Percentiles rank a stretch among this genome's conserved stretches.
Evolutionary conservation across 2,797 vertebrate species (phyloP).

Genomic region (Onychomys leucogaster): DNA sequence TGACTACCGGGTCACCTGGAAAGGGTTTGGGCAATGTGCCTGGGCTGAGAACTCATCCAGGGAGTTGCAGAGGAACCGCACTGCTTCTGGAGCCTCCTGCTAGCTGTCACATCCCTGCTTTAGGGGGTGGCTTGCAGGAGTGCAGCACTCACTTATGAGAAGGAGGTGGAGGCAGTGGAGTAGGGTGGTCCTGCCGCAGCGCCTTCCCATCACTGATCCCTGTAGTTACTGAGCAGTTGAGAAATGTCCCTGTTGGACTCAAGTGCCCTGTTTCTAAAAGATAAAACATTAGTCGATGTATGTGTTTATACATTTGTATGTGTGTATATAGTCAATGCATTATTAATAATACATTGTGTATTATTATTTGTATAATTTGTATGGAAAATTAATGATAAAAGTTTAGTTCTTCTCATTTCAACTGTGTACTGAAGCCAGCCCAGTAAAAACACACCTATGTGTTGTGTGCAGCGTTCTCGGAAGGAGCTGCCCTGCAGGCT

Average conservation of each 20-base stretch:
- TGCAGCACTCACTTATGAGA: not conserved
- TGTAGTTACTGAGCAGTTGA: not conserved
- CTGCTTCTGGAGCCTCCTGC: not conserved
- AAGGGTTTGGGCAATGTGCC: not conserved
- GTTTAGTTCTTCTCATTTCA: constrained; percentile 31
- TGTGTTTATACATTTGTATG: not conserved
- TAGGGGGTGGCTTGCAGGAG: not conserved
- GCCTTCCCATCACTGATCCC: not conserved
- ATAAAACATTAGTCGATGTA: not conserved
- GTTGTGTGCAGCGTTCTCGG: not conserved
- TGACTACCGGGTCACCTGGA: not conserved
- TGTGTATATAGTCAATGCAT: not conserved
- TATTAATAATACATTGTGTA: not conserved
- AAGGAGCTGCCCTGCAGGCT: not conserved
- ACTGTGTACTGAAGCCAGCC: not conserved
- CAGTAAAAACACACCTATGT: no score
- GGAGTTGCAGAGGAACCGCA: not conserved
- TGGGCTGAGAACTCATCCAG: not conserved
- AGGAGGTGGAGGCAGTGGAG: not conserved
- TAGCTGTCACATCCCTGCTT: not conserved
- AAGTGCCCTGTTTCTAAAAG: constrained; percentile 5
- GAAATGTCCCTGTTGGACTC: constrained; percentile 31
- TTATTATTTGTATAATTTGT: not conserved
- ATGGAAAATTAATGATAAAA: not conserved
- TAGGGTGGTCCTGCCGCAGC: not conserved